Percentiles rank a stretch among this genome's conserved stretches.
Evolutionary conservation across 2,888 invertebrate species (phyloP).

Genomic region (Limnephilus marmoratus): DNA sequence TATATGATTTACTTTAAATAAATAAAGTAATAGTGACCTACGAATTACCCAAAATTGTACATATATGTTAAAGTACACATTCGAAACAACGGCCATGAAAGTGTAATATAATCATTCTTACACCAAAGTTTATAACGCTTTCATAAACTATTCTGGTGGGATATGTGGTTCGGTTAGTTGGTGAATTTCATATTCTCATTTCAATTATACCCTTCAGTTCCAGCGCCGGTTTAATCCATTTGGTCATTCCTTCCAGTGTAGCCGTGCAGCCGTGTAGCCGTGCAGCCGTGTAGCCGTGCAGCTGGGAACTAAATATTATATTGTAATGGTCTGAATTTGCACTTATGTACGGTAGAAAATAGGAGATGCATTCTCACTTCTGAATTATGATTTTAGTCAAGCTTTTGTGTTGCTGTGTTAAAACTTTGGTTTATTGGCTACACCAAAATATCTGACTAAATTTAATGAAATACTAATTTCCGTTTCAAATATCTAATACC

Average conservation of each 20-base stretch:
- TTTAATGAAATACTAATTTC: no score
- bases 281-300: background rate
- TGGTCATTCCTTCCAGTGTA: background rate
- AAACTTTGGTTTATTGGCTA: background rate
- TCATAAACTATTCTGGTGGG: background rate
- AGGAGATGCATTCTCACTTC: background rate
- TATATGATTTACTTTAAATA: no score
- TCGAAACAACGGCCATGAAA: background rate
- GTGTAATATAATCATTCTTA: background rate
- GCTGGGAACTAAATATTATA: background rate
- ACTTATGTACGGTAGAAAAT: background rate
- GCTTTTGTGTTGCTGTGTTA: background rate
- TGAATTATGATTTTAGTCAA: background rate
- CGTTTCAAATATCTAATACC: no score
- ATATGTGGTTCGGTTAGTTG: background rate
- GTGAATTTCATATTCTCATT: slow-evolving; percentile 20
- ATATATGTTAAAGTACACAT: background rate
- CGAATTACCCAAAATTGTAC: no score
- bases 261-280: background rate
- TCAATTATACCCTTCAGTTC: slow-evolving; percentile 14
- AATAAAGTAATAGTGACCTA: no score
- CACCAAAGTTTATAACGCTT: background rate
- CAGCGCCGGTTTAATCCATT: slow-evolving; percentile 23
- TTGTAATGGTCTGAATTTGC: background rate
- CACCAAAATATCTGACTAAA: no score